Evolutionary conservation across 2,888 invertebrate species (phyloP).

Genomic region (Lasius platythorax): DNA sequence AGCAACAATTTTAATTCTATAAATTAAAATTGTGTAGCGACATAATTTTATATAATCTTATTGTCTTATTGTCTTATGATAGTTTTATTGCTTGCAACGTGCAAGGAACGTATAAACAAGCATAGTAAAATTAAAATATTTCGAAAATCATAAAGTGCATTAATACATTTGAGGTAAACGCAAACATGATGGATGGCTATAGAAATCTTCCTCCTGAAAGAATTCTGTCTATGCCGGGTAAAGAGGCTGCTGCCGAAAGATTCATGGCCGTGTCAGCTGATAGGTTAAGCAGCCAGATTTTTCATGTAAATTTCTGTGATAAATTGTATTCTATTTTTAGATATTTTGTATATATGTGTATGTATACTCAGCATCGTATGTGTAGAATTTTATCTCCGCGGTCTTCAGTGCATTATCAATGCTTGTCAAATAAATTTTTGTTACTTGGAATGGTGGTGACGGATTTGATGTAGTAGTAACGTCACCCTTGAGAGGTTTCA

Average conservation of each 20-base stretch:
- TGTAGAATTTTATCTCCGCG: slow-evolving; percentile 22
- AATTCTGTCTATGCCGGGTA: slow-evolving; percentile 41
- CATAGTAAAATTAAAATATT: slow-evolving; percentile 12
- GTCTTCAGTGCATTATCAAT: neutral
- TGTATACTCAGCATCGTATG: neutral
- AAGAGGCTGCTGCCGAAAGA: slow-evolving; percentile 50
- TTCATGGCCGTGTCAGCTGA: slow-evolving; percentile 52
- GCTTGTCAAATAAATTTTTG: slow-evolving; percentile 2
- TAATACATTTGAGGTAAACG: slow-evolving; percentile 35
- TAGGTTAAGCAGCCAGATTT: slow-evolving; percentile 55
- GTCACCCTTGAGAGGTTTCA: neutral
- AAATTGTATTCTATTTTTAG: slow-evolving; percentile 34
- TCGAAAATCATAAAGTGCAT: neutral
- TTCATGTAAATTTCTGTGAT: slow-evolving; percentile 48
- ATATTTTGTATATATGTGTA: neutral
- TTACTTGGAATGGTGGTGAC: slow-evolving; percentile 33
- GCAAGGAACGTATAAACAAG: neutral
- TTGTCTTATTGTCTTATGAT: no score
- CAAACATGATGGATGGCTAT: slow-evolving; percentile 43
- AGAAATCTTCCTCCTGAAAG: slow-evolving; percentile 43
- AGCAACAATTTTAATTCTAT: no score
- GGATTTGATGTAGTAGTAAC: slow-evolving; percentile 3
- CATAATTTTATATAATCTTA: no score
- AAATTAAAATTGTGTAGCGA: no score
- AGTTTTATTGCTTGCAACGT: neutral